These are phyloP conservation scores for Bombus superbus DNA, from an alignment of 1,140 invertebrate genomes.

Conservation along the genomic window DNA sequence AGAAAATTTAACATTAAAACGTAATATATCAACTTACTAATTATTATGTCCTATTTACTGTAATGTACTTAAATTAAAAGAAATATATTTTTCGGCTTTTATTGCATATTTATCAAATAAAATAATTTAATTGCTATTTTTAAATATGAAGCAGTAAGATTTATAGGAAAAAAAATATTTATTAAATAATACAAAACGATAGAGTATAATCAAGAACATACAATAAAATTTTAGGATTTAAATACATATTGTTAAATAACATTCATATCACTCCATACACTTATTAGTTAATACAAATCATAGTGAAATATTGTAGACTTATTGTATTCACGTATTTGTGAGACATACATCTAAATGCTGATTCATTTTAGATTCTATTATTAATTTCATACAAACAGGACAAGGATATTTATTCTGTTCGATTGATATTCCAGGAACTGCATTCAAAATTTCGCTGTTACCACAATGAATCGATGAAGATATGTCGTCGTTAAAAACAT, in stretches of 20 bases:
- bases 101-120: background rate
- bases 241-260: slow-evolving; percentile 2
- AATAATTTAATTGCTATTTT: background rate
- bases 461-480: background rate
- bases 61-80: too few species aligned
- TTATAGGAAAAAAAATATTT: background rate
- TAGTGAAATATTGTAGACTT: background rate
- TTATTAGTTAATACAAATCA: background rate
- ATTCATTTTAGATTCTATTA: slow-evolving; percentile 75
- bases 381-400: slow-evolving; percentile 76
- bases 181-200: slow-evolving; percentile 9
- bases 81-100: background rate
- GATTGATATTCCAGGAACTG: background rate
- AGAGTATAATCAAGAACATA: background rate
- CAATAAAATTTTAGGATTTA: background rate
- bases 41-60: too few species aligned
- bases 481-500: slow-evolving; percentile 75
- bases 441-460: background rate
- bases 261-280: background rate
- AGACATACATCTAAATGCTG: slow-evolving; percentile 78
- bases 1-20: background rate
- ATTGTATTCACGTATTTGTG: slow-evolving; percentile 24
- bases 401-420: slow-evolving; percentile 72
- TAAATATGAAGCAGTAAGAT: background rate
- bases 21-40: background rate